Percentiles rank a stretch among this genome's conserved stretches.
Evolutionary conservation across 2,797 vertebrate genomes (phyloP).

Genomic region (Parambassis ranga): DNA sequence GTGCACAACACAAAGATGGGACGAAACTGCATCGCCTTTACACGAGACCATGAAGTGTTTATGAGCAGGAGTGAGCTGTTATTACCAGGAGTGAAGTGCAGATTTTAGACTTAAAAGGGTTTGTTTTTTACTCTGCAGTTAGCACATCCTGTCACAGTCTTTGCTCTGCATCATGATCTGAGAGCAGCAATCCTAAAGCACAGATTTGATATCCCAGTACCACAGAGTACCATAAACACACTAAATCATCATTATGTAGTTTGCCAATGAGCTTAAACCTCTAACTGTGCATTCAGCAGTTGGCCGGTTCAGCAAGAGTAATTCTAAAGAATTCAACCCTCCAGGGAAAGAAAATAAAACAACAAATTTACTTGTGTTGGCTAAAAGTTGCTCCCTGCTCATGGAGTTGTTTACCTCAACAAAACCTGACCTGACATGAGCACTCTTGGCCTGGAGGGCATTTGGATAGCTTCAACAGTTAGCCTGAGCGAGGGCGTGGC

Average conservation of each 20-base stretch:
- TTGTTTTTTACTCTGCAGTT: not conserved
- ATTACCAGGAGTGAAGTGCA: not conserved
- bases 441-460: constrained; percentile 1
- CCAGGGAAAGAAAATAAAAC: constrained; percentile 19
- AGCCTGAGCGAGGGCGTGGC: constrained; percentile 37
- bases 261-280: not conserved
- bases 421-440: constrained; percentile 45
- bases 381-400: not conserved
- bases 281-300: not conserved
- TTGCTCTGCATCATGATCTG: not conserved
- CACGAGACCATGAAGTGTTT: not conserved
- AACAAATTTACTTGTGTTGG: constrained; percentile 4
- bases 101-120: too few species aligned
- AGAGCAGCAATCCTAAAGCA: not conserved
- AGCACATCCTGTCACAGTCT: not conserved
- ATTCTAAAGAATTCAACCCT: constrained; percentile 19
- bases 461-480: not conserved
- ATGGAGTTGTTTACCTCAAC: constrained; percentile 30
- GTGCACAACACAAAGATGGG: constrained; percentile 3
- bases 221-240: not conserved
- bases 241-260: not conserved
- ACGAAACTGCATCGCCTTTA: not conserved
- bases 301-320: not conserved
- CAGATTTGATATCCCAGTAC: not conserved
- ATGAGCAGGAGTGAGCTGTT: not conserved